Evolutionary conservation across 1,140 invertebrate species (phyloP).

Genomic region (Drosophila truncata): DNA sequence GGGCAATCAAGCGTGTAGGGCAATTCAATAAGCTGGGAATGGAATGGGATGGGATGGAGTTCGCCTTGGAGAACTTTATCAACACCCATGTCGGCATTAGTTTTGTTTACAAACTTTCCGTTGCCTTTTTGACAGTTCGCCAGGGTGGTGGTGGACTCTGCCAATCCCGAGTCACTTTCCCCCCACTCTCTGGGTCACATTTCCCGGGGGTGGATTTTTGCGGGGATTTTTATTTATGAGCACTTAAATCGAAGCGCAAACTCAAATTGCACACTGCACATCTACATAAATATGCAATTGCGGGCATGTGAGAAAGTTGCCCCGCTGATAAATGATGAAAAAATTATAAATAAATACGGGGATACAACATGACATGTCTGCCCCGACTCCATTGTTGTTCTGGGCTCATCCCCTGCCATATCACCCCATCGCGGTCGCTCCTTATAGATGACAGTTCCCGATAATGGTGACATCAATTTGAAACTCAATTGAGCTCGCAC

Average conservation of each 20-base stretch:
- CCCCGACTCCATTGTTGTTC: slow-evolving; percentile 30
- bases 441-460: slow-evolving; percentile 80
- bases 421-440: slow-evolving; percentile 44
- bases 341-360: slow-evolving; percentile 76
- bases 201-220: slow-evolving; percentile 24
- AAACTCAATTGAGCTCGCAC: slow-evolving; percentile 80
- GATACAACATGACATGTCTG: slow-evolving; percentile 33
- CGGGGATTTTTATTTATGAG: slow-evolving; percentile 83
- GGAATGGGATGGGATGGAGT: slow-evolving; percentile 19
- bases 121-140: slow-evolving; percentile 80
- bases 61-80: slow-evolving; percentile 79
- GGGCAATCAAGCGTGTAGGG: slow-evolving; percentile 85
- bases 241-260: slow-evolving; percentile 84
- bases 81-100: slow-evolving; percentile 85
- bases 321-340: slow-evolving; percentile 76
- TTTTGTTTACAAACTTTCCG: slow-evolving; percentile 85
- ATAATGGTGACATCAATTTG: slow-evolving; percentile 85
- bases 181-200: background rate
- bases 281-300: slow-evolving; percentile 84
- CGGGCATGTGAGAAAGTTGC: slow-evolving; percentile 71
- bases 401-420: slow-evolving; percentile 23
- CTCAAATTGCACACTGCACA: slow-evolving; percentile 73
- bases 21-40: slow-evolving; percentile 77
- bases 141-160: slow-evolving; percentile 22
- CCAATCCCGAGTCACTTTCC: background rate